These are phyloP conservation scores for Asteroscopus sphinx DNA, from an alignment of 2,888 invertebrate species.

Conservation along the genomic window DNA sequence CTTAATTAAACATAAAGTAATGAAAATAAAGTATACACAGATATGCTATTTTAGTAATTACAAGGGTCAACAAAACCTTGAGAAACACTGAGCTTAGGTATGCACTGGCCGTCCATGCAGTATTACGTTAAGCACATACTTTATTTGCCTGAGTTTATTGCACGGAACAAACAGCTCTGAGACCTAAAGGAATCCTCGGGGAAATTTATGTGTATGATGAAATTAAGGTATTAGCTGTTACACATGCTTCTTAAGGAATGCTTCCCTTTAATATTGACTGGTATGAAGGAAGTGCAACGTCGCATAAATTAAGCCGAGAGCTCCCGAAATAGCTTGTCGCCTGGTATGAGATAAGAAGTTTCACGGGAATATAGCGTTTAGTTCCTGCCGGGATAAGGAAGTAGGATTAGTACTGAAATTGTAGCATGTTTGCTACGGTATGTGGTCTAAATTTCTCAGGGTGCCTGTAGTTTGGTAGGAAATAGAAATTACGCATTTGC, in stretches of 20 bases:
- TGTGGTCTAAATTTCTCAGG: too few species aligned
- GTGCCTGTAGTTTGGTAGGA: too few species aligned
- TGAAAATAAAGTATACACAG: too few species aligned
- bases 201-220: conserved; percentile 28
- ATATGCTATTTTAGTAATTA: too few species aligned
- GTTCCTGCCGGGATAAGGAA: conserved; percentile 5
- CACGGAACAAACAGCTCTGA: conserved; percentile 29
- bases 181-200: conserved; percentile 15
- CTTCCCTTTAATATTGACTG: conserved; percentile 32
- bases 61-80: conserved; percentile 11
- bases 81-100: conserved; percentile 15
- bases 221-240: conserved; percentile 15
- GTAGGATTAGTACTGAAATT: conserved; percentile 12
- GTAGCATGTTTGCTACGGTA: too few species aligned
- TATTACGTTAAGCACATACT: conserved; percentile 44
- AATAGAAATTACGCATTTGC: too few species aligned
- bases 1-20: too few species aligned
- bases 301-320: conserved; percentile 38
- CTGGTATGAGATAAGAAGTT: conserved; percentile 24
- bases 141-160: conserved; percentile 47
- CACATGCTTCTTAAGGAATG: conserved; percentile 8
- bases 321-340: conserved; percentile 38
- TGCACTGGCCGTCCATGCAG: conserved; percentile 28
- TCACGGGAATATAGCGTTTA: conserved; percentile 22
- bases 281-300: conserved; percentile 38